These are phyloP conservation scores for Drosophila sulfurigaster DNA, from an alignment of 1,140 invertebrate genomes.

Conservation along the genomic window DNA sequence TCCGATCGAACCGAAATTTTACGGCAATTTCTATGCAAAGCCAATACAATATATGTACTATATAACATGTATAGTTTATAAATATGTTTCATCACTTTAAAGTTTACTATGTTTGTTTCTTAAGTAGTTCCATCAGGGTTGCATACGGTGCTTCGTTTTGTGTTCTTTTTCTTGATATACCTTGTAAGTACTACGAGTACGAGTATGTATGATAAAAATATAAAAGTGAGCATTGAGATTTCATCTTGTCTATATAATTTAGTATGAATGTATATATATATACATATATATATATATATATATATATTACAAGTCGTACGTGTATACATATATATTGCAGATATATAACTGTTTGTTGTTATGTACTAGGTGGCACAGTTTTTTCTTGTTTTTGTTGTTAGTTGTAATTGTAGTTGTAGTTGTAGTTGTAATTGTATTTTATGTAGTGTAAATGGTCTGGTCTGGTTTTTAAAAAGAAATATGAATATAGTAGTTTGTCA, in stretches of 20 bases:
- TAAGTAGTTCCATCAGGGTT: constrained; percentile 60
- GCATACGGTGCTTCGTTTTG: constrained; percentile 67
- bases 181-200: constrained; percentile 30
- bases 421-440: constrained; percentile 57
- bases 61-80: constrained; percentile 13
- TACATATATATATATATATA: constrained; percentile 35
- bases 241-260: constrained; percentile 31
- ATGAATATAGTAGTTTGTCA: constrained; percentile 2
- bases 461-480: constrained; percentile 35
- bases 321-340: constrained; percentile 63
- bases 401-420: constrained; percentile 62
- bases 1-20: not conserved
- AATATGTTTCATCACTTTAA: constrained; percentile 39
- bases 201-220: constrained; percentile 78
- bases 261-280: constrained; percentile 10
- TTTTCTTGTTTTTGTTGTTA: constrained; percentile 23
- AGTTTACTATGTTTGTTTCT: constrained; percentile 41
- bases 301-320: constrained; percentile 58
- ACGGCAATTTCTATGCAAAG: constrained; percentile 7
- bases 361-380: constrained; percentile 83
- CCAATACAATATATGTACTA: constrained; percentile 1
- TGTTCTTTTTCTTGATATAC: constrained; percentile 57
- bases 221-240: constrained; percentile 79
- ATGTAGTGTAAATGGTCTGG: constrained; percentile 50
- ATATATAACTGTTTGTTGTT: constrained; percentile 81